phyloP scores from a whole-genome alignment of 2,113 vertebrate species.

The Lampris megalopsis region DNA sequence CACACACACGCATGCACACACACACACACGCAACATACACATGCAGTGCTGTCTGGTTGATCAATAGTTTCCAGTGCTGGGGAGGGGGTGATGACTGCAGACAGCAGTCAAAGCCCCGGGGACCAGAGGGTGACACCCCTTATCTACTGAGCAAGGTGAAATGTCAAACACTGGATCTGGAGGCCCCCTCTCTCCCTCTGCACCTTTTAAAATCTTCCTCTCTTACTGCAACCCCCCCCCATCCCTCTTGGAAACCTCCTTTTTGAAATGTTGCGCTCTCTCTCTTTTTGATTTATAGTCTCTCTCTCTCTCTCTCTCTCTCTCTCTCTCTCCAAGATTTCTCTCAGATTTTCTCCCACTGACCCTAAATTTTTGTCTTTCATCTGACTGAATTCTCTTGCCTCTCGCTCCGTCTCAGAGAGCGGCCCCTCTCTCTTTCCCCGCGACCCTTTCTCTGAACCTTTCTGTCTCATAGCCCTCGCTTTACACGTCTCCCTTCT shows the following conservation, averaged over 20 bases:
- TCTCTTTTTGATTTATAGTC: constrained; percentile 26
- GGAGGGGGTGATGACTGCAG: constrained; percentile 74
- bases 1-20: constrained; percentile 40
- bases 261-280: constrained; percentile 8
- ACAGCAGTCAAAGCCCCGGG: constrained; percentile 78
- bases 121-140: constrained; percentile 79
- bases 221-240: background rate
- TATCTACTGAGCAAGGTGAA: constrained; percentile 82
- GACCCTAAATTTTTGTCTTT: constrained; percentile 19
- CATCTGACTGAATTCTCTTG: background rate
- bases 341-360: constrained; percentile 18
- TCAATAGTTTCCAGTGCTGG: constrained; percentile 79
- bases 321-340: constrained; percentile 24
- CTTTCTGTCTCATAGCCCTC: constrained; percentile 13
- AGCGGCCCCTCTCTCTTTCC: constrained; percentile 24
- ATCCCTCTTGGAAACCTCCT: constrained; percentile 2
- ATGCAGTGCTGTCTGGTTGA: constrained; percentile 73
- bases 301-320: constrained; percentile 43
- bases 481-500: constrained; percentile 23
- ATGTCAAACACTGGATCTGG: constrained; percentile 80
- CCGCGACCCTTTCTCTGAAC: background rate
- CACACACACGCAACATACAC: constrained; percentile 32
- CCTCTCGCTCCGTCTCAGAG: constrained; percentile 6
- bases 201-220: background rate
- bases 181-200: constrained; percentile 51